Evolutionary conservation across 1,140 invertebrate genomes (phyloP).

Genomic region (Drosophila busckii): DNA sequence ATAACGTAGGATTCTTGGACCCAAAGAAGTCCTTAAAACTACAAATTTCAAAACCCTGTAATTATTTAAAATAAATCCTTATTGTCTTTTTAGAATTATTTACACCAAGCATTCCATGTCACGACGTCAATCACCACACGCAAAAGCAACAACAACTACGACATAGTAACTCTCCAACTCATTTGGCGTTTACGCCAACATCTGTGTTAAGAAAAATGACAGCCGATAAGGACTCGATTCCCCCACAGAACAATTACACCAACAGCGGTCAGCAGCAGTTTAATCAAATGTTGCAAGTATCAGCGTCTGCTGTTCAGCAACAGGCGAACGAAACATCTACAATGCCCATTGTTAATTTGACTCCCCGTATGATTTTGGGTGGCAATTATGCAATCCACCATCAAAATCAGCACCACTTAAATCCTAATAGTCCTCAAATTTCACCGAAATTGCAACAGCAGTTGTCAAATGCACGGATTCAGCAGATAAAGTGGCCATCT

Average conservation of each 20-base stretch:
- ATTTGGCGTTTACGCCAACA: slow-evolving; percentile 92
- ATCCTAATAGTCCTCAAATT: slow-evolving; percentile 32
- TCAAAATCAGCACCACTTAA: slow-evolving; percentile 29
- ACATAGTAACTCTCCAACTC: slow-evolving; percentile 81
- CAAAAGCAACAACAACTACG: slow-evolving; percentile 22
- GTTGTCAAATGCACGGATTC: slow-evolving; percentile 26
- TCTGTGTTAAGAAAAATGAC: slow-evolving; percentile 96
- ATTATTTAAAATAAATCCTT: too few species aligned
- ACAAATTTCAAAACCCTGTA: too few species aligned
- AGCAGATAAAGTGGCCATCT: slow-evolving; percentile 52
- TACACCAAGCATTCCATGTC: not conserved
- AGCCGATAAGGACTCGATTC: slow-evolving; percentile 86
- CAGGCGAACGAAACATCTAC: slow-evolving; percentile 23
- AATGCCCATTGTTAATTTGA: slow-evolving; percentile 22
- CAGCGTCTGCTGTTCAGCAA: slow-evolving; percentile 44
- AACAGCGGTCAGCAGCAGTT: slow-evolving; percentile 64
- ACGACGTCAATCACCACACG: slow-evolving; percentile 11
- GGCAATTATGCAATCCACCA: slow-evolving; percentile 47
- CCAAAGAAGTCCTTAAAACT: too few species aligned
- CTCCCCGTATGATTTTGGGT: slow-evolving; percentile 72
- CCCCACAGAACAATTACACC: slow-evolving; percentile 18
- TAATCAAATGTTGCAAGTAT: slow-evolving; percentile 56
- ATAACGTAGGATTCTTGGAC: too few species aligned
- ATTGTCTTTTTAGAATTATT: slow-evolving; percentile 25
- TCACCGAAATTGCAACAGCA: slow-evolving; percentile 38